phyloP scores from a whole-genome alignment of 2,888 invertebrate species.

The Aproaerema taeniolella region DNA sequence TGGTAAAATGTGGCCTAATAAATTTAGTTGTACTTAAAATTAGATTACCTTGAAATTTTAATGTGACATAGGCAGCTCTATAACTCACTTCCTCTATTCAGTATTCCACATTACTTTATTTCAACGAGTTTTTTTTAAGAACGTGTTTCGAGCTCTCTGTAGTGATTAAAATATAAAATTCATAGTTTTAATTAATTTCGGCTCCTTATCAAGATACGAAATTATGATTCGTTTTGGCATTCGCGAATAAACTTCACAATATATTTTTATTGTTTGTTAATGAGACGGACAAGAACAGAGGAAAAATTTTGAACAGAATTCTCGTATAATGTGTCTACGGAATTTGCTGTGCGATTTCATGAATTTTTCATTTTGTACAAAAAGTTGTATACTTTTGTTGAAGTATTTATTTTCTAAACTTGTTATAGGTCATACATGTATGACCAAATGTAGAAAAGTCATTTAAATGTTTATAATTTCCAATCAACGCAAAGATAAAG shows the following conservation, averaged over 20 bases:
- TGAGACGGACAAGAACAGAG: no score
- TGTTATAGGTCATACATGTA: constrained; percentile 4
- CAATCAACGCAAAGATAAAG: no score
- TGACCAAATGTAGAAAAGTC: constrained; percentile 3
- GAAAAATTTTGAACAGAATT: no score
- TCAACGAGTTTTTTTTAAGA: constrained; percentile 6
- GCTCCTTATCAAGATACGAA: background rate
- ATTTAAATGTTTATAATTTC: no score
- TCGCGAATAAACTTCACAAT: background rate
- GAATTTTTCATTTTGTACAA: constrained; percentile 11
- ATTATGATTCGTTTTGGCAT: background rate
- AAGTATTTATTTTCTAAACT: constrained; percentile 11
- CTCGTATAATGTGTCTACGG: background rate
- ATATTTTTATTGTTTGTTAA: background rate
- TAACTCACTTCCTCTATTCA: constrained; percentile 12
- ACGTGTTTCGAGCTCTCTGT: constrained; percentile 13
- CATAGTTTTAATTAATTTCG: background rate
- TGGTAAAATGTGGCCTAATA: constrained; percentile 17
- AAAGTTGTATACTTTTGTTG: no score
- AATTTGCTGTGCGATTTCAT: background rate
- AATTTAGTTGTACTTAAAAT: constrained; percentile 11
- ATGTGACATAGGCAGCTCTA: constrained; percentile 6
- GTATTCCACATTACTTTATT: constrained; percentile 7
- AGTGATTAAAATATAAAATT: constrained; percentile 4
- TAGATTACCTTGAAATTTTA: constrained; percentile 11